A percentile compares a stretch with the other conserved stretches of the same genome.
Evolutionary conservation across 2,113 vertebrate species (phyloP).

Genomic region (Cairina moschata): DNA sequence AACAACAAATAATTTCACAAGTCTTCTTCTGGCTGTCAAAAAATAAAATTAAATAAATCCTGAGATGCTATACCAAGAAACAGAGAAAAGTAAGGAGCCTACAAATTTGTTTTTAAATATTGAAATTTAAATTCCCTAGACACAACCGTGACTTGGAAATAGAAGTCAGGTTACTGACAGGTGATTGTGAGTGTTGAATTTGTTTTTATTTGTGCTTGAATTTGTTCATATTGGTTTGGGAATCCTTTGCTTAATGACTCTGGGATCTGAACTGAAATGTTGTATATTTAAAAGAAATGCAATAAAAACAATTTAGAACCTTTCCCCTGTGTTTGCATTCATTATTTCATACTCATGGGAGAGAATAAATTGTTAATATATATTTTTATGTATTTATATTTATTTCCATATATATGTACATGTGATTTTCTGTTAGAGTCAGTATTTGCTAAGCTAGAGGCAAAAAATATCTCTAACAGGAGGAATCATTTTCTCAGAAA

Average conservation of each 20-base stretch:
- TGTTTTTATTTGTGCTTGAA: slow-evolving; percentile 34
- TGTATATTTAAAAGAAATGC: slow-evolving; percentile 38
- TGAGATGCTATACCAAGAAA: not conserved
- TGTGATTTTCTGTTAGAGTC: not conserved
- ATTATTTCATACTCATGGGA: not conserved
- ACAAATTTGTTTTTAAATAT: slow-evolving; percentile 10
- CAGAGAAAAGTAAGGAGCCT: not conserved
- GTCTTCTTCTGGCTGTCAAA: not conserved
- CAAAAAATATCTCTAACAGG: not conserved
- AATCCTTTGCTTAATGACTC: slow-evolving; percentile 23
- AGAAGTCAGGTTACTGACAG: not conserved
- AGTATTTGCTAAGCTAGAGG: not conserved
- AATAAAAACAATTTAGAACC: slow-evolving; percentile 49
- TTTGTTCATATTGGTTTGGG: slow-evolving; percentile 44
- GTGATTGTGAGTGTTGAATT: not conserved
- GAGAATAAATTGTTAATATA: not conserved
- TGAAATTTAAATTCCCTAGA: not conserved
- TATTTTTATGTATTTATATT: not conserved
- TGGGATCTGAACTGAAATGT: slow-evolving; percentile 35
- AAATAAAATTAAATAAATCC: not conserved
- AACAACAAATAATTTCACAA: slow-evolving; percentile 21
- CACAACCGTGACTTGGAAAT: not conserved
- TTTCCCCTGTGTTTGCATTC: not conserved
- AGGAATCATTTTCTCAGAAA: not conserved
- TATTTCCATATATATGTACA: not conserved